Evolutionary conservation across 2,113 vertebrate genomes (phyloP).

Genomic region (Mellivora capensis): DNA sequence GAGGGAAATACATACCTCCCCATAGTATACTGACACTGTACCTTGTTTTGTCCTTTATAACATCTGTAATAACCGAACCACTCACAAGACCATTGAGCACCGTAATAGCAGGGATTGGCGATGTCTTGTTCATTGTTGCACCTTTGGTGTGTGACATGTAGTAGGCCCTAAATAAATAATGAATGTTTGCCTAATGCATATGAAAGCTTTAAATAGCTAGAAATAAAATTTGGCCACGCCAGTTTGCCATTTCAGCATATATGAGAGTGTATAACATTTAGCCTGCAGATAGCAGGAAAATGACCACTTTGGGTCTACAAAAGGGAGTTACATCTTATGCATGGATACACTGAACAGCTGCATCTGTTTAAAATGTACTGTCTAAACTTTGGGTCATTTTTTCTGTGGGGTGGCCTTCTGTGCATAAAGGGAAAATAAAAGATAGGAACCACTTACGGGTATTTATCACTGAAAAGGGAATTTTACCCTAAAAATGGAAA

Average conservation of each 20-base stretch:
- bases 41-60: neutral
- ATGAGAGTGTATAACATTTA: neutral
- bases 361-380: neutral
- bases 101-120: neutral
- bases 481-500: neutral
- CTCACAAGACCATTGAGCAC: neutral
- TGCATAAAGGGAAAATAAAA: neutral
- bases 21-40: neutral
- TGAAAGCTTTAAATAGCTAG: constrained; percentile 1
- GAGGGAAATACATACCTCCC: neutral
- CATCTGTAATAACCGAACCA: neutral
- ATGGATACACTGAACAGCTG: neutral
- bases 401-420: neutral
- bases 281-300: neutral
- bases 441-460: neutral
- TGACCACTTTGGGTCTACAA: neutral
- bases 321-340: neutral
- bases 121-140: neutral
- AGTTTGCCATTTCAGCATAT: neutral
- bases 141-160: neutral
- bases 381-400: neutral
- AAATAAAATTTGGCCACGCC: neutral
- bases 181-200: neutral
- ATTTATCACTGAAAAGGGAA: neutral
- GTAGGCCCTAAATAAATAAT: neutral